phyloP scores from a whole-genome alignment of 2,113 vertebrate species.

The Ceyx cyanopectus region DNA sequence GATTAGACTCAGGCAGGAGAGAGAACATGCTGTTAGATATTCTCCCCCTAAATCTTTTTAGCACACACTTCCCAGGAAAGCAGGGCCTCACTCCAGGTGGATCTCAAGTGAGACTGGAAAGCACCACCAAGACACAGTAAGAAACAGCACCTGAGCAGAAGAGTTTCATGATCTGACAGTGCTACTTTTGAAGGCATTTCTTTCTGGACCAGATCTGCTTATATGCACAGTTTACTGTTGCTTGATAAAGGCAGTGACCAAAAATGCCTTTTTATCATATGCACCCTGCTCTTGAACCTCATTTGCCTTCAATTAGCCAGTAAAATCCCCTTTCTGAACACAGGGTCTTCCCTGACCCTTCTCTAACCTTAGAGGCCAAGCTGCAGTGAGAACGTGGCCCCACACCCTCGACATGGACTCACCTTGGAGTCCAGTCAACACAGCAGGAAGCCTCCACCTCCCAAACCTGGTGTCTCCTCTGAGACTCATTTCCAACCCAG shows the following conservation, averaged over 20 bases:
- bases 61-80: background rate
- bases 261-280: background rate
- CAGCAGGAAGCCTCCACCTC: background rate
- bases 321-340: background rate
- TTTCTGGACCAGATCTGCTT: background rate
- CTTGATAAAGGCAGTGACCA: background rate
- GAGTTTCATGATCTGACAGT: background rate
- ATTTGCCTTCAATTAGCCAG: background rate
- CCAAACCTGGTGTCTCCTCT: background rate
- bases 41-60: background rate
- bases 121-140: background rate
- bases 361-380: background rate
- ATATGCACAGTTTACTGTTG: background rate
- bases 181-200: background rate
- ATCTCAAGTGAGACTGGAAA: slow-evolving; percentile 8
- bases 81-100: background rate
- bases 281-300: background rate
- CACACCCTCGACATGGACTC: background rate
- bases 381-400: background rate
- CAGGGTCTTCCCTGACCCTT: background rate
- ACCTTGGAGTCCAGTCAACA: background rate
- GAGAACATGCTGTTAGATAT: background rate
- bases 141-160: background rate
- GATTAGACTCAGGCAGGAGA: background rate
- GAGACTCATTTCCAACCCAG: background rate